These are phyloP conservation scores for Phalacrocorax carbo DNA, from an alignment of 2,113 vertebrate species.

Conservation along the genomic window DNA sequence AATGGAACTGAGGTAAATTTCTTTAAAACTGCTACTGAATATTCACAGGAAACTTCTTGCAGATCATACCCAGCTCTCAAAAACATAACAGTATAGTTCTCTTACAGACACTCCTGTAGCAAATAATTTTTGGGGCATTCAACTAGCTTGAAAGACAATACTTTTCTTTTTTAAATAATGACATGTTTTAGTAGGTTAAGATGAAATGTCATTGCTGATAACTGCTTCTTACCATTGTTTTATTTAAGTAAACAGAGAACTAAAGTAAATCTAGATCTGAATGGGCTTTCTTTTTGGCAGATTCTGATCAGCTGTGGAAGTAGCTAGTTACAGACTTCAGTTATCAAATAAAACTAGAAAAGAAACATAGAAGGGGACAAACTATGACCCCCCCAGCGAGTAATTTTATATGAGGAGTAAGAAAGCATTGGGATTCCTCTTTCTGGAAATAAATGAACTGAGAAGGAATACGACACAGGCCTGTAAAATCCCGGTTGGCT, in stretches of 20 bases:
- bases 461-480: background rate
- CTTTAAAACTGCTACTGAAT: background rate
- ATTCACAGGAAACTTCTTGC: background rate
- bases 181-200: background rate
- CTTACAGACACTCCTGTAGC: background rate
- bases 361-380: background rate
- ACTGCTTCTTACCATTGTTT: background rate
- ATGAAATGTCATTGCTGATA: background rate
- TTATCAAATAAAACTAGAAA: background rate
- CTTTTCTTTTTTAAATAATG: background rate
- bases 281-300: background rate
- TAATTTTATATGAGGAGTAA: background rate
- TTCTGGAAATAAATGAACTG: background rate
- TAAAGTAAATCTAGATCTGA: background rate
- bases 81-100: background rate
- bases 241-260: background rate
- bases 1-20: background rate
- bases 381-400: background rate
- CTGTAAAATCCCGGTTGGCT: background rate
- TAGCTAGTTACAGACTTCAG: background rate
- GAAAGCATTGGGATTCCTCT: background rate
- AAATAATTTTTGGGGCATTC: background rate
- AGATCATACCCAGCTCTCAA: background rate
- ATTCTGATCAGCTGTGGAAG: background rate
- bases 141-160: background rate